Base-by-base conservation (phyloP, 2,888 invertebrate genomes). In the Caenorhabditis sp. region DNA sequence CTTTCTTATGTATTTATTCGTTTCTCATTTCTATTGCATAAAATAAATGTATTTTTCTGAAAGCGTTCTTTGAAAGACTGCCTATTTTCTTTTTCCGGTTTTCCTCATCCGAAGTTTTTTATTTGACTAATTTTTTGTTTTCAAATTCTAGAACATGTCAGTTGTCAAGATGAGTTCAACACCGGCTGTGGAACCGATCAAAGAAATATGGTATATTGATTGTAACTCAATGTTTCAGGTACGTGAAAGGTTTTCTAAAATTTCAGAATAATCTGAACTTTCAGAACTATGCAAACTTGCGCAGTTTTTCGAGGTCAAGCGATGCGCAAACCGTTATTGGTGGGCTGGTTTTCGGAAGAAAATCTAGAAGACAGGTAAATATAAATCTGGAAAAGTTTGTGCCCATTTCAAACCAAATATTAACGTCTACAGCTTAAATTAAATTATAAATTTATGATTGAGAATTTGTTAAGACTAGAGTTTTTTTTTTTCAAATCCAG, bases 131-230 rank as follows among this genome's bases (percentile, higher is more conserved):
- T 52, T 52, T 52, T 23, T 52, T 3, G 52, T n/a, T n/a, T n/a
- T n/a, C n/a, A 52, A 52, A 21, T 8, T 31, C 10, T 31, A 10
- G 8, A 52, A 4, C 8, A 52, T 52, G 21, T 52, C 20, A 1
- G 36, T 36, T 17, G 50, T 59, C 50, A 58, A 70, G 67, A 71
- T 71, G 71, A 43, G 43, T 43, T 50, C 62, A 38, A 20, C 64
- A 21, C 53, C 56, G 21, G 31, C 31, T 31, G 31, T 31, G 10
- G 53, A 59, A 26, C 63, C 63, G 5, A 56, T 63, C 21, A 69
- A 69, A 54, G 77, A 80, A 59, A 58, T 78, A 25, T 81, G 80
- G 79, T 65, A 64, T 23, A 77, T 81, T 54, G 81, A 81, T 68
- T 64, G 71, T 31, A 69, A 71, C 52, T 63, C 77, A 3, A 68